phyloP scores from a whole-genome alignment of 2,113 vertebrate species.

The Carollia perspicillata region DNA sequence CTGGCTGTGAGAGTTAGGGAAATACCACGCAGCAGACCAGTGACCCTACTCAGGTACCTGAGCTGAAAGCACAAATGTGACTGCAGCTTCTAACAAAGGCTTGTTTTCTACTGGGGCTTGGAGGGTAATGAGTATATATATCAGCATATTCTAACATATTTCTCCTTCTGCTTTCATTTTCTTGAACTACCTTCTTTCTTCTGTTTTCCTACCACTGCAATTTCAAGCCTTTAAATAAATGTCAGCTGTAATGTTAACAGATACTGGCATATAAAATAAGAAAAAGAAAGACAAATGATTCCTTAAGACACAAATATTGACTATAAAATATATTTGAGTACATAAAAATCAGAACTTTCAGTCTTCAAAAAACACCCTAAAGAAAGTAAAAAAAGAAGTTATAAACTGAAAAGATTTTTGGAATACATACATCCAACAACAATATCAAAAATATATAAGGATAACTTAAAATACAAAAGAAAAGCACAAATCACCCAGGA shows the following conservation, averaged over 20 bases:
- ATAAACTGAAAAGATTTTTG: not conserved
- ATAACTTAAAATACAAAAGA: slow-evolving; percentile 13
- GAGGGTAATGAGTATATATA: not conserved
- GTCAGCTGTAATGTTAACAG: not conserved
- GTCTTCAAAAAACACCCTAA: not conserved
- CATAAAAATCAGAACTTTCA: slow-evolving; percentile 1
- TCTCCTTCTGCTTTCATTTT: not conserved
- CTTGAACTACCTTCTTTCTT: not conserved
- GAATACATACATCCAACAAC: not conserved
- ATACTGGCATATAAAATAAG: not conserved
- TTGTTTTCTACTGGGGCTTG: not conserved
- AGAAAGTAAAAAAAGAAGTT: not conserved
- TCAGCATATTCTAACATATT: not conserved
- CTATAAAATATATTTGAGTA: not conserved
- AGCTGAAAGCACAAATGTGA: slow-evolving; percentile 19
- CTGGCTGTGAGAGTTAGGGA: not conserved
- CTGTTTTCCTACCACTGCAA: not conserved
- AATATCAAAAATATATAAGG: not conserved
- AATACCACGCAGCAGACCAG: not conserved
- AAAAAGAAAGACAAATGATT: not conserved
- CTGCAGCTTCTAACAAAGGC: not conserved
- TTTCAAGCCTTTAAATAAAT: not conserved
- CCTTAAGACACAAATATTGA: not conserved
- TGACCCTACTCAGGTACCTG: not conserved
- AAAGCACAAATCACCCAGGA: not conserved